Percentiles rank a stretch among this genome's conserved stretches.
phyloP scores from a whole-genome alignment of 2,888 invertebrate genomes.

The Dexiosoma caninum region DNA sequence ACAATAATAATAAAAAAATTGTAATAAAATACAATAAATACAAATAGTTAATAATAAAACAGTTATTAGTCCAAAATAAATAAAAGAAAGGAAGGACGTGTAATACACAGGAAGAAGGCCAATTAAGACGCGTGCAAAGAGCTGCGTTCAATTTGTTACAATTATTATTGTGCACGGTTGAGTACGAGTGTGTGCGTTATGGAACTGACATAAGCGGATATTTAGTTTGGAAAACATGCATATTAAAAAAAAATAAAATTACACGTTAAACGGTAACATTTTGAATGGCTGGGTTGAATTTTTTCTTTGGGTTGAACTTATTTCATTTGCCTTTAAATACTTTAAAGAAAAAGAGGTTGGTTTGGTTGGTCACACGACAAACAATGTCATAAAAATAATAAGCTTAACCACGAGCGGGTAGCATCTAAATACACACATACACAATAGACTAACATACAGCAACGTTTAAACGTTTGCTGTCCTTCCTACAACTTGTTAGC shows the following conservation, averaged over 20 bases:
- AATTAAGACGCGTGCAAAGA: constrained; percentile 75
- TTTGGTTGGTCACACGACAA: constrained; percentile 62
- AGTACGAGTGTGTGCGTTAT: background rate
- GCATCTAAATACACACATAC: background rate
- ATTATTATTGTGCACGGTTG: constrained; percentile 71
- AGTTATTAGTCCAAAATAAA: constrained; percentile 43
- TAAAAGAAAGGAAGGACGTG: constrained; percentile 23
- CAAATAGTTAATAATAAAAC: constrained; percentile 47
- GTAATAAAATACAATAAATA: constrained; percentile 53
- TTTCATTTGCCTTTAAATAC: background rate
- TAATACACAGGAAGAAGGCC: constrained; percentile 56
- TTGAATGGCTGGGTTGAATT: constrained; percentile 32
- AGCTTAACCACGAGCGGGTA: constrained; percentile 64
- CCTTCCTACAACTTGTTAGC: constrained; percentile 38
- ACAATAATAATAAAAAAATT: constrained; percentile 42
- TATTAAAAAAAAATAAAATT: constrained; percentile 28
- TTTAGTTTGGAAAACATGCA: constrained; percentile 30
- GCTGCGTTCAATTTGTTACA: constrained; percentile 78
- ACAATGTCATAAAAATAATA: constrained; percentile 65
- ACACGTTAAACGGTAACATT: constrained; percentile 48
- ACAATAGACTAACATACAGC: background rate
- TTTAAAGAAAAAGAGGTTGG: constrained; percentile 31
- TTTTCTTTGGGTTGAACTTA: constrained; percentile 17
- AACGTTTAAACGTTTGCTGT: background rate
- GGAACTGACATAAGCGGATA: constrained; percentile 67